Base-by-base conservation (phyloP, 2,888 invertebrate species). In the Archips xylosteana region DNA sequence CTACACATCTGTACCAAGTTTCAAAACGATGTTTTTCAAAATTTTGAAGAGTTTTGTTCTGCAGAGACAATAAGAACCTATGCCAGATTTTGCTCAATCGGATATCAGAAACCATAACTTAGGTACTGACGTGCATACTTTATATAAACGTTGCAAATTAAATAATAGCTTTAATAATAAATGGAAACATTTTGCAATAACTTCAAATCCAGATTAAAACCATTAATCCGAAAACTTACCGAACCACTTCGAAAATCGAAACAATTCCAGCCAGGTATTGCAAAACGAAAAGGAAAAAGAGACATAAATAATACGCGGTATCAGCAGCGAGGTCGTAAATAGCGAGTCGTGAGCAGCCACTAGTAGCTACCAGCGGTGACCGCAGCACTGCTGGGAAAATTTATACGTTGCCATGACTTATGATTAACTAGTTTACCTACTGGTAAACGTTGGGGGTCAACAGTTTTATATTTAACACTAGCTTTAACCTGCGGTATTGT, bases 221-320 rank as follows among this genome's bases (percentile, higher is more conserved):
- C 32, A 34, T 49, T 32, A 49, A 49, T 45, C 49, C 34, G 1
- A n/a, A 64, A 34, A 13, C 6, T 13, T n/a, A n/a, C n/a, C 34
- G 47, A 36, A 63, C 45, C 76, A 59, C 74, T 74, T 78, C 76
- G 77, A 78, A 79, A 78, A 78, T 78, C 81, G 78, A 75, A 75
- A 76, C 78, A 77, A 76, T 76, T 78, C 82, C 78, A 80, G 47
- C 42, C 61, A 67, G 15, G 62, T 80, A 83, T 70, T 68, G 64
- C 74, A 77, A 77, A 79, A 81, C 83, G 85, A 85, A 88, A 87
- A 87, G 85, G 88, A 86, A 90, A 90, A 89, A 87, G 85, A 89
- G 89, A 89, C 92, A 90, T 92, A 92, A 92, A 92, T 92, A 89
- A 91, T 88, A 85, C 82, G 82, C 81, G 83, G 82, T 88, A 90